These are phyloP conservation scores for Cataglyphis cursor DNA, from an alignment of 2,888 invertebrate species.

Conservation along the genomic window DNA sequence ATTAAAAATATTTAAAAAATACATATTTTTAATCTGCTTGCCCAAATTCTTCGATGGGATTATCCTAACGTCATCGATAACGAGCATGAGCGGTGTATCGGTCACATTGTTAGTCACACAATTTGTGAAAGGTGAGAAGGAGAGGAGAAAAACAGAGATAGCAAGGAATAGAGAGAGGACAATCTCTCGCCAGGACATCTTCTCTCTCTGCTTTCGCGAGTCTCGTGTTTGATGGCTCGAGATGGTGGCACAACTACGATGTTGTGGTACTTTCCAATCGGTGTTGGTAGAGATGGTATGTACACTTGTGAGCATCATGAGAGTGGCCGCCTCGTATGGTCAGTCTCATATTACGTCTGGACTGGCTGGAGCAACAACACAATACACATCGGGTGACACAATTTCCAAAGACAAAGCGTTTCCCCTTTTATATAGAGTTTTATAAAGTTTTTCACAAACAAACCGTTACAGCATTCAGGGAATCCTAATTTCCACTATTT, in stretches of 20 bases:
- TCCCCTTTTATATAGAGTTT: neutral
- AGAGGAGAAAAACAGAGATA: neutral
- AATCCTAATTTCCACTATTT: neutral
- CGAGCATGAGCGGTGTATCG: slow-evolving; percentile 47
- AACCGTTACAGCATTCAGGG: neutral
- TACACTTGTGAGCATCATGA: slow-evolving; percentile 60
- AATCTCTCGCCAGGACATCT: slow-evolving; percentile 21
- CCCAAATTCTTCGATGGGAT: neutral
- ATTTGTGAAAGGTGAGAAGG: slow-evolving; percentile 24
- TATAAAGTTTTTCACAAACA: neutral
- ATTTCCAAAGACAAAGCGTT: slow-evolving; percentile 41
- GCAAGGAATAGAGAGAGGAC: neutral
- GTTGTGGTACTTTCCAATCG: slow-evolving; percentile 58
- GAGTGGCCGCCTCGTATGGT: slow-evolving; percentile 76
- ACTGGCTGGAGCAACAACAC: slow-evolving; percentile 74
- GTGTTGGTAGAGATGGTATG: slow-evolving; percentile 61
- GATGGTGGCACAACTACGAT: slow-evolving; percentile 47
- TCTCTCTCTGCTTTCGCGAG: slow-evolving; percentile 21
- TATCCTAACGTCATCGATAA: slow-evolving; percentile 47
- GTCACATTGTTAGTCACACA: slow-evolving; percentile 62
- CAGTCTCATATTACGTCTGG: slow-evolving; percentile 84
- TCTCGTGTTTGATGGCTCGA: slow-evolving; percentile 46
- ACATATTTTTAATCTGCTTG: neutral
- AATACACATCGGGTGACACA: slow-evolving; percentile 80
- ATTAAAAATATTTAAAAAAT: slow-evolving; percentile 10